Evolutionary conservation across 92 coral and sea anemone genomes (phyloP).

Genomic region (Zoanthus sociatus): DNA sequence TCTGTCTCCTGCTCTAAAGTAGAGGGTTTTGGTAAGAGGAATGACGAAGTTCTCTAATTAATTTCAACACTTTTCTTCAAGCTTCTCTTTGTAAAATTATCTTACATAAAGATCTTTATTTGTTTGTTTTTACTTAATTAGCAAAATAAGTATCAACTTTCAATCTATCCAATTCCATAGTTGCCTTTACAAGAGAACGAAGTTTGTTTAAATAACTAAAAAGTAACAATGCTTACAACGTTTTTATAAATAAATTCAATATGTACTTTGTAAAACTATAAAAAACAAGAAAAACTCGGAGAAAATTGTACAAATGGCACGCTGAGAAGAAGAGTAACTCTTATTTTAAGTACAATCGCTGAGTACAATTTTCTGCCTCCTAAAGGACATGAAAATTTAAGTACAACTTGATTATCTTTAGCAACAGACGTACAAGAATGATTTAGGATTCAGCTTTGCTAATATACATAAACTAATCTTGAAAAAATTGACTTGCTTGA

Average conservation of each 20-base stretch:
- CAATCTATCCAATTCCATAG: background rate
- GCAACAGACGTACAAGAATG: background rate
- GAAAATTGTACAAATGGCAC: too few relatives aligned
- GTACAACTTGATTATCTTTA: background rate
- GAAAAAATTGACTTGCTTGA: background rate
- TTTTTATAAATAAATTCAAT: background rate
- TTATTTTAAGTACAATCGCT: background rate
- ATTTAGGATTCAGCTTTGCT: background rate
- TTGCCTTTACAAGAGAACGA: background rate
- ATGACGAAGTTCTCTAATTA: background rate
- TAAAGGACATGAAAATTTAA: background rate
- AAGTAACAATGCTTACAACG: too few relatives aligned
- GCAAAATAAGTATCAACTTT: background rate
- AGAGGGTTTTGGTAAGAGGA: background rate
- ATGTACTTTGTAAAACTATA: background rate
- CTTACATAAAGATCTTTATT: too few relatives aligned
- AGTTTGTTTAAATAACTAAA: too few relatives aligned
- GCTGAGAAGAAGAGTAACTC: background rate
- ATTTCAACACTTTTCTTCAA: too few relatives aligned
- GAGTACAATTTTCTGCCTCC: background rate
- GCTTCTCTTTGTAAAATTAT: too few relatives aligned
- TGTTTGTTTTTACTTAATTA: background rate
- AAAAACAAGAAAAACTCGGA: background rate
- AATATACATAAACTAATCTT: background rate
- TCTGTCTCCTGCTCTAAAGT: background rate